These are phyloP conservation scores for Scaptomyza montana DNA, from an alignment of 1,140 invertebrate species.

Conservation along the genomic window DNA sequence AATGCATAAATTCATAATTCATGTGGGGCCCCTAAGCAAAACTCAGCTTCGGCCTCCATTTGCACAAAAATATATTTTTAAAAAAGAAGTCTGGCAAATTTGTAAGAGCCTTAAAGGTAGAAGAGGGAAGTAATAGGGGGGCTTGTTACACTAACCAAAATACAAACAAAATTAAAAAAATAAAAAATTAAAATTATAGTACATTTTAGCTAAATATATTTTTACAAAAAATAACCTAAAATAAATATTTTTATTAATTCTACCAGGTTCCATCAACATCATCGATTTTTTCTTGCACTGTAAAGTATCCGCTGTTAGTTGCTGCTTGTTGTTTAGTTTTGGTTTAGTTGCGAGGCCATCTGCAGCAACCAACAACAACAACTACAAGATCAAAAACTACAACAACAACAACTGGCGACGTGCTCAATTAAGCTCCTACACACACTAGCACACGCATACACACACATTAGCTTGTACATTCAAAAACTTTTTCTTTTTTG, in stretches of 20 bases:
- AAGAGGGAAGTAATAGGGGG: too few species aligned
- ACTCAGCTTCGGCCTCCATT: conserved; percentile 31
- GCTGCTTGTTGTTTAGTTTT: conserved; percentile 37
- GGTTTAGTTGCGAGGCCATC: conserved; percentile 45
- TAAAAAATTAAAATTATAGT: not conserved
- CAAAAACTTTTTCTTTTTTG: conserved; percentile 47
- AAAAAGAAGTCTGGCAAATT: conserved; percentile 16
- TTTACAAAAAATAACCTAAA: too few species aligned
- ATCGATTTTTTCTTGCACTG: too few species aligned
- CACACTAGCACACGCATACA: not conserved
- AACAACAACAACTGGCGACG: conserved; percentile 54
- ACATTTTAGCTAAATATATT: not conserved
- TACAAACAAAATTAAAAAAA: not conserved
- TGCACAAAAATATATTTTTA: conserved; percentile 10
- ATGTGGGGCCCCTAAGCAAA: conserved; percentile 49
- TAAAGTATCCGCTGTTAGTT: conserved; percentile 17
- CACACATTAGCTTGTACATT: conserved; percentile 16
- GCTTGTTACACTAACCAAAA: too few species aligned
- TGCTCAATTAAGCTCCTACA: conserved; percentile 72
- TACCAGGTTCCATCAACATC: too few species aligned
- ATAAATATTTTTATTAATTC: too few species aligned
- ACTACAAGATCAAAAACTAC: conserved; percentile 10
- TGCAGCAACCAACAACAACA: conserved; percentile 49
- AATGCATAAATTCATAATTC: conserved; percentile 82
- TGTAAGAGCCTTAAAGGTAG: not conserved